Evolutionary conservation across 2,113 vertebrate species (phyloP), one percentile per base, ranked within the genome.

Genomic region (Promerops cafer): DNA sequence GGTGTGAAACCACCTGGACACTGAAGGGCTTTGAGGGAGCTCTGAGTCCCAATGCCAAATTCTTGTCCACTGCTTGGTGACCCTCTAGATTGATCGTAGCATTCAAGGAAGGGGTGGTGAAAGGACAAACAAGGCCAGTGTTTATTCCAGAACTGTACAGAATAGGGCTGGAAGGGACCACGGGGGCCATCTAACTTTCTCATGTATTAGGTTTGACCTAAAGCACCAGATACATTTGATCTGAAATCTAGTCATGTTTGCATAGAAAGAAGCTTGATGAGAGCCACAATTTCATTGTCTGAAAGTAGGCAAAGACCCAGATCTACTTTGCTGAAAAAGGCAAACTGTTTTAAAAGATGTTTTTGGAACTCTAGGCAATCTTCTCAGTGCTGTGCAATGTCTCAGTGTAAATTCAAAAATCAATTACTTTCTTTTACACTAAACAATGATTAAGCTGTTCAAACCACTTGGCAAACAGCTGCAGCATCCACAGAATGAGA

Each of bases 381-480:
- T 90, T 95, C 68, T 86, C 44, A 75, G 22, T 68, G 68, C 28
- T 64, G 20, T 82, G 49, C 42, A 39, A 53, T 60, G 79, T 83
- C 64, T 87, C 42, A 44, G 42, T 66, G 66, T 83, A 83, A 88
- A 84, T 94, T 95, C 56, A 92, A 90, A 96, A 95, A 92, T 90
- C 75, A 89, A 93, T 96, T 90, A 78, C 89, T 94, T 95, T 77
- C 59, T 90, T 89, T 94, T 93, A 54, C 76, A 60, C 86, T 79
- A 92, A 95, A 93, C 85, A 87, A 71, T 89, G 90, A 92, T 94
- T 96, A 92, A 93, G 68, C 71, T 92, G 68, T 91, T 95, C 70
- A 95, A 89, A 90, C 28, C 28, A 60, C 54, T 91, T 92, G 82
- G 83, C 86, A 96, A 96, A 79, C 60, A 81, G 61, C 88, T 89